These are phyloP conservation scores for Anodontia alba DNA, from an alignment of 2,888 invertebrate genomes.

Conservation along the genomic window DNA sequence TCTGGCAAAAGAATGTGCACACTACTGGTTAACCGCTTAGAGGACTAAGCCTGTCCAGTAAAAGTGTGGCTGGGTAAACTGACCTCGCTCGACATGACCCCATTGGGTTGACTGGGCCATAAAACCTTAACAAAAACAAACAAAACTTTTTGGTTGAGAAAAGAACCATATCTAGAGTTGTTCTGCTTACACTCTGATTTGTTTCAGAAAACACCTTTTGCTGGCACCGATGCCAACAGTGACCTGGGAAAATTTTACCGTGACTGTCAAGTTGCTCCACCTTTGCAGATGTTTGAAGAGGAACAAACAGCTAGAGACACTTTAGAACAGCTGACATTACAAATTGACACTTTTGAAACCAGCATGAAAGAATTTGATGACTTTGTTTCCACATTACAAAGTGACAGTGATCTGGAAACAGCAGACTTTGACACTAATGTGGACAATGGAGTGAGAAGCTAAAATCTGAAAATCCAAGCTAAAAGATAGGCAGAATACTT, in stretches of 20 bases:
- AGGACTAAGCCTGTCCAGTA: no score
- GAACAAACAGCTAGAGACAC: constrained; percentile 75
- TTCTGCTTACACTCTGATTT: no score
- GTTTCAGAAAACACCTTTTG: constrained; percentile 92
- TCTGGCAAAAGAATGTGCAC: no score
- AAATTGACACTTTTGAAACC: constrained; percentile 91
- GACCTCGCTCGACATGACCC: no score
- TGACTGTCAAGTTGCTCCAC: constrained; percentile 91
- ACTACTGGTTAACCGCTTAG: no score
- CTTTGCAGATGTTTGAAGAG: constrained; percentile 86
- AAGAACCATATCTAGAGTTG: no score
- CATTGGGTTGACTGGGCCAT: no score
- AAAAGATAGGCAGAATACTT: no score
- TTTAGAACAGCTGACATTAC: constrained; percentile 89
- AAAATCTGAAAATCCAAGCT: no score
- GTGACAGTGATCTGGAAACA: neutral
- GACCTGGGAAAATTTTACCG: constrained; percentile 92
- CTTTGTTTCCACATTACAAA: constrained; percentile 89
- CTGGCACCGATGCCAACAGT: constrained; percentile 88
- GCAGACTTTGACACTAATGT: neutral
- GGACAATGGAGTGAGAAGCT: neutral
- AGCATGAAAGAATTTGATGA: constrained; percentile 91
- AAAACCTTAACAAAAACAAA: no score
- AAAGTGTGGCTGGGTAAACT: no score
- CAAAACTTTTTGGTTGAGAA: no score